phyloP scores from a whole-genome alignment of 1,140 invertebrate genomes.

The Macrobrachium nipponense region DNA sequence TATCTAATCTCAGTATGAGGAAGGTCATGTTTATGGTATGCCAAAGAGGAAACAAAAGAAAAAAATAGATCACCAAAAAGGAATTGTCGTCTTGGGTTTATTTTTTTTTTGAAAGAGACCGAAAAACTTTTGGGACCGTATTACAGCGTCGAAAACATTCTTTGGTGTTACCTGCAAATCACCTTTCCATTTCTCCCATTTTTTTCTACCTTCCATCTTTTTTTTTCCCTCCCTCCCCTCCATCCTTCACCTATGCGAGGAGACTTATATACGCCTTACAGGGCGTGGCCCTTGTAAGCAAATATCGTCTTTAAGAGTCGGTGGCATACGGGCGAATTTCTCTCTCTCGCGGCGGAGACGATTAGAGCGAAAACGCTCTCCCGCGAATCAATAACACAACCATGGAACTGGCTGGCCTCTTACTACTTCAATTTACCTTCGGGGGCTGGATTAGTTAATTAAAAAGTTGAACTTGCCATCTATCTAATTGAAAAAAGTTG shows the following conservation, averaged over 20 bases:
- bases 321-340: not conserved
- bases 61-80: no score
- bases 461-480: constrained; percentile 57
- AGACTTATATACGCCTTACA: not conserved
- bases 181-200: constrained; percentile 10
- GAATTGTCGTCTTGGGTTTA: no score
- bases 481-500: constrained; percentile 56
- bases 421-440: constrained; percentile 49
- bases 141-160: constrained; percentile 9
- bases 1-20: no score
- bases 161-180: constrained; percentile 40
- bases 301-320: not conserved
- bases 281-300: no score
- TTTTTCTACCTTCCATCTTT: not conserved
- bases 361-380: not conserved
- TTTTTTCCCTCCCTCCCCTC: not conserved
- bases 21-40: no score
- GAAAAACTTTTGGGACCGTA: not conserved
- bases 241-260: not conserved
- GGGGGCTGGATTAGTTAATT: constrained; percentile 55
- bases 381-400: constrained; percentile 43
- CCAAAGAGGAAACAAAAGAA: no score
- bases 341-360: not conserved
- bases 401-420: constrained; percentile 32
- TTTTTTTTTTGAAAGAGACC: no score